Base-by-base conservation (phyloP, 2,797 vertebrate genomes). In the Notolabrus celidotus region DNA sequence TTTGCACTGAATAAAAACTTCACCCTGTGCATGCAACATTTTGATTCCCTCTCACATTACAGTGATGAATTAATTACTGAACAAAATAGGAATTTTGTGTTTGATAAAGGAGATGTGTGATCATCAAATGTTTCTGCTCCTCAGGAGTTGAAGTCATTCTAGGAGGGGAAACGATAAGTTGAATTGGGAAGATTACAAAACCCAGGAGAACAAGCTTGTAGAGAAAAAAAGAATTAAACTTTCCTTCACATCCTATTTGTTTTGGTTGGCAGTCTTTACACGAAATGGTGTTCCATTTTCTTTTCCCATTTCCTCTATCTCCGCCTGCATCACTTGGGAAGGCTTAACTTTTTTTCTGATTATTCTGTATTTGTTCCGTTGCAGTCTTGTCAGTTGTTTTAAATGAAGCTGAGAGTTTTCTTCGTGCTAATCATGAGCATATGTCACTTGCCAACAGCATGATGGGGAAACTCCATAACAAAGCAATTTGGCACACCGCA, bases 361-460 rank as follows among this genome's bases (percentile, higher is more conserved):
- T 16, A 20, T 43, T 75, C 45, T 69, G 20, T 43, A n/a, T 71
- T 78, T 38, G n/a, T 54, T 79, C 43, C 38, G 25, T 61, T 25
- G 23, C 10, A 20, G 39, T 17, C 17, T 31, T 64, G 57, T 56
- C 58, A 82, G 67, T 66, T 78, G 57, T 55, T 81, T 38, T 65
- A 67, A 73, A 58, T 61, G 38, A 80, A 77, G 55, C 54, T 46
- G 59, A 69, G 61, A 17, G 8, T 23, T 83, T 71, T 77, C 53
- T 79, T 73, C 67, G 60, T 58, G 52, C 56, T 82, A 77, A 86
- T 80, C 61, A 80, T 58, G 22, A 75, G 45, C 74, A 74, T 74
- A 58, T 83, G 74, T 85, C 75, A 63, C 47, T 78, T 67, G 60
- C 67, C 68, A 53, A 33, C 39, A 52, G 61, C 52, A 53, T 63